These are phyloP conservation scores for Palythoa grandis DNA, from an alignment of 92 coral and sea anemone species.

Conservation along the genomic window DNA sequence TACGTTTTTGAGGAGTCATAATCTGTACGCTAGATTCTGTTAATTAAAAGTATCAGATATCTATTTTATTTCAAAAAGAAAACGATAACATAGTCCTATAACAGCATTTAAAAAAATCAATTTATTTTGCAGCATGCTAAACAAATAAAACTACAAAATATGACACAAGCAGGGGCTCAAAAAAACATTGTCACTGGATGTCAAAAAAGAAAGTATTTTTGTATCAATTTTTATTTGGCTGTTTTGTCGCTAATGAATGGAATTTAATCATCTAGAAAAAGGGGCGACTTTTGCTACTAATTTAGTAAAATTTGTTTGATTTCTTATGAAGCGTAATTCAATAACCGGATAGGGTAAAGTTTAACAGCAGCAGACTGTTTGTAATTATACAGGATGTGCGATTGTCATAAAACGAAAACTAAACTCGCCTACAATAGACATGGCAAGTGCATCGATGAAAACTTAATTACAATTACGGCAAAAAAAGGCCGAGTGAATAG, in stretches of 20 bases:
- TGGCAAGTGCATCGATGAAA: conserved; percentile 72
- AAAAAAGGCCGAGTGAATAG: conserved; percentile 88
- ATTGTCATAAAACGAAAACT: conserved; percentile 66
- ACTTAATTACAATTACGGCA: conserved; percentile 77
- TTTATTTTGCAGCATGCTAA: conserved; percentile 66
- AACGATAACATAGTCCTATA: conserved; percentile 43
- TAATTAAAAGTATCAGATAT: conserved; percentile 31
- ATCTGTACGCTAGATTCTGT: not conserved
- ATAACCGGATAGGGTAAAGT: conserved; percentile 69
- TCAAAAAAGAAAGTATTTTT: conserved; percentile 49
- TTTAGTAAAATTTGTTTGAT: conserved; percentile 64
- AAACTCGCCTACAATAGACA: conserved; percentile 74
- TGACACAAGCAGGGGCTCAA: conserved; percentile 55
- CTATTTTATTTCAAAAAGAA: conserved; percentile 38
- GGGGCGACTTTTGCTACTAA: conserved; percentile 57
- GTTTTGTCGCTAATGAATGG: conserved; percentile 43
- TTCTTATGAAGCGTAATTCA: conserved; percentile 62
- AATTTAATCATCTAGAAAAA: conserved; percentile 63
- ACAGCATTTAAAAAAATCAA: conserved; percentile 71
- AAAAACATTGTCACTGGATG: conserved; percentile 62
- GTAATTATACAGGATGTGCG: conserved; percentile 79
- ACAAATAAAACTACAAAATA: conserved; percentile 65
- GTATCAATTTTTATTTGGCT: conserved; percentile 49
- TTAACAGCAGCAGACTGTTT: conserved; percentile 53
- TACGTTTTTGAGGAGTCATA: not conserved